Base-by-base conservation (phyloP, 2,888 invertebrate genomes). In the Epistrophe grossulariae region DNA sequence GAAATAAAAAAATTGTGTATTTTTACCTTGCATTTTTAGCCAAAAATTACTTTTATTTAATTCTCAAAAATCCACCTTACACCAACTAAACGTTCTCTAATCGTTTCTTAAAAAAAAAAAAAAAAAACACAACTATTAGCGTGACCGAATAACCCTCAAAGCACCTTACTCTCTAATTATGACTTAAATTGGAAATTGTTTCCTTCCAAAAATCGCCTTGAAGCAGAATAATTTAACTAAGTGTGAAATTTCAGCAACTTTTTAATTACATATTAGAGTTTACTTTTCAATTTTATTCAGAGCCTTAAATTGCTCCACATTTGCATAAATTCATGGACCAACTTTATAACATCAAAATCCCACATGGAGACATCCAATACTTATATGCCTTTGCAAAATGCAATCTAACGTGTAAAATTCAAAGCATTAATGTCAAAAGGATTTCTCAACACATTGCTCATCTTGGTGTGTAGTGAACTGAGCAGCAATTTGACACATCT, bases 381-480 rank as follows among this genome's bases (percentile, higher is more conserved):
- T 9, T 28, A 8, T 2, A 31, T 8, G 5, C 24, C 38, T n/a
- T 40, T 24, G 60, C n/a, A n/a, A n/a, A n/a, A n/a, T n/a, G n/a
- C 59, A 17, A 28, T 28, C 82, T 76, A 79, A 79, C 71, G 62
- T 48, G 45, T 78, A 48, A 48, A 71, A 79, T 66, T 60, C 60
- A 31, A 15, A 19, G 78, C 76, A 87, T 87, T 79, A 87, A 79
- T 87, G 87, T 87, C 87, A 52, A 72, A 52, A 76, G 68, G 72
- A 87, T 87, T 83, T 79, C 60, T 35, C 50, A 76, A 70, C 76
- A 55, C 83, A 87, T 83, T 87, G 83, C 68, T 87, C 87, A 87
- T 76, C 60, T 77, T 28, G 45, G 68, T 38, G 35, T 68, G 55
- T 11, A 40, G 70, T 24, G 17, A 40, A 28, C 55, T 55, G 55